Evolutionary conservation across 2,888 invertebrate species (phyloP).

Genomic region (Oegoconia quadripuncta): DNA sequence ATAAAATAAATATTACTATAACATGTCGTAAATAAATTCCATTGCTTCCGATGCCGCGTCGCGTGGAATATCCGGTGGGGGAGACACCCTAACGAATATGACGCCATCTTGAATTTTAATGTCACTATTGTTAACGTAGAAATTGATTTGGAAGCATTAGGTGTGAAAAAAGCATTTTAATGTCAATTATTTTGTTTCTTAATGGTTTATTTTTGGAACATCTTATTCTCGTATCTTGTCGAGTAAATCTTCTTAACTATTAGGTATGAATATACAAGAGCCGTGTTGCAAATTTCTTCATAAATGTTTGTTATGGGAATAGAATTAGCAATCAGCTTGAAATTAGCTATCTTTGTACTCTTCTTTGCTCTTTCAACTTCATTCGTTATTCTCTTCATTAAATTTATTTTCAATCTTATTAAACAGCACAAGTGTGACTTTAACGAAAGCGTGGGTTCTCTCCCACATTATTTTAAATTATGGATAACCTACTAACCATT

Average conservation of each 20-base stretch:
- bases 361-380: too few species aligned
- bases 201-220: background rate
- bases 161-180: constrained; percentile 4
- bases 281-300: too few species aligned
- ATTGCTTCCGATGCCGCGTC: constrained; percentile 57
- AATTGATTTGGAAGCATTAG: constrained; percentile 16
- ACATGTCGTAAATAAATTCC: constrained; percentile 48
- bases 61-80: constrained; percentile 55
- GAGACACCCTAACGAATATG: constrained; percentile 53
- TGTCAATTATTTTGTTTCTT: background rate
- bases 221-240: background rate
- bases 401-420: constrained; percentile 44
- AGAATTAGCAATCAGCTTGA: too few species aligned
- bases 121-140: constrained; percentile 37
- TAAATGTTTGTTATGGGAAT: too few species aligned
- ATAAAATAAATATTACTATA: constrained; percentile 49
- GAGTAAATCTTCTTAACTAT: too few species aligned
- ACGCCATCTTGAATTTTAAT: constrained; percentile 67
- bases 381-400: constrained; percentile 23
- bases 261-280: too few species aligned
- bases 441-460: constrained; percentile 38
- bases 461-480: constrained; percentile 64
- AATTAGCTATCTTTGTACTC: too few species aligned
- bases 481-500: constrained; percentile 41
- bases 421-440: constrained; percentile 34